Percentiles rank a stretch among this genome's conserved stretches.
These are phyloP conservation scores for Micrastur ruficollis DNA, from an alignment of 2,797 vertebrate genomes.

Conservation along the genomic window DNA sequence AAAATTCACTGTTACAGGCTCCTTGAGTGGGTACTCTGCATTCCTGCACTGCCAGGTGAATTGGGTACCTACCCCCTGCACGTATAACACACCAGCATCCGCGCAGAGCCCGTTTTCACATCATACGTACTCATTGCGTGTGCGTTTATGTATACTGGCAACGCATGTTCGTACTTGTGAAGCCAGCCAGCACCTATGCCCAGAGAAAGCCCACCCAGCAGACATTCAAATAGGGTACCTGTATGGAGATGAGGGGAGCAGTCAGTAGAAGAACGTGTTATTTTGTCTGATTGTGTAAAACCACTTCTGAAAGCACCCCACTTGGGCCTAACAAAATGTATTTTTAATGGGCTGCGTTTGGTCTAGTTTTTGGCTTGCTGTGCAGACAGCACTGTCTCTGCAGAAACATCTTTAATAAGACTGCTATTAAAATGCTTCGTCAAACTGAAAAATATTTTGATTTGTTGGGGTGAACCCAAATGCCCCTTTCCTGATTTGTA, in stretches of 20 bases:
- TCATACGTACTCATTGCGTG: fast-evolving
- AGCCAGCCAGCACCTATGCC: not conserved
- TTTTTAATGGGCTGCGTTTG: slow-evolving; percentile 5
- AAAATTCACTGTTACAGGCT: not conserved
- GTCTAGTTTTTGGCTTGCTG: not conserved
- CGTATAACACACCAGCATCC: fast-evolving
- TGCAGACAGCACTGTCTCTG: not conserved
- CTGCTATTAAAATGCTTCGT: not conserved
- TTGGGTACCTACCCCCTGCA: not conserved
- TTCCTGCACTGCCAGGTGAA: not conserved
- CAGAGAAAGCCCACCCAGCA: slow-evolving; percentile 17
- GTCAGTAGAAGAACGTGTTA: not conserved
- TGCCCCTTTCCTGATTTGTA: not conserved
- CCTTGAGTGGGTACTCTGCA: not conserved
- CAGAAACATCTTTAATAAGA: not conserved
- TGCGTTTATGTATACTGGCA: not conserved
- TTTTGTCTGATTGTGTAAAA: not conserved
- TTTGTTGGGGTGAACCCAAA: not conserved
- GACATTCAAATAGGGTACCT: not conserved
- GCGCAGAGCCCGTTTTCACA: fast-evolving
- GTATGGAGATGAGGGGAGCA: not conserved
- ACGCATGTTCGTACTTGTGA: fast-evolving
- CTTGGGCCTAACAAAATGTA: not conserved
- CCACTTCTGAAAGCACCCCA: not conserved
- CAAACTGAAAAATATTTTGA: not conserved